Evolutionary conservation across 2,113 vertebrate genomes (phyloP).

Genomic region (Corynorhinus townsendii): DNA sequence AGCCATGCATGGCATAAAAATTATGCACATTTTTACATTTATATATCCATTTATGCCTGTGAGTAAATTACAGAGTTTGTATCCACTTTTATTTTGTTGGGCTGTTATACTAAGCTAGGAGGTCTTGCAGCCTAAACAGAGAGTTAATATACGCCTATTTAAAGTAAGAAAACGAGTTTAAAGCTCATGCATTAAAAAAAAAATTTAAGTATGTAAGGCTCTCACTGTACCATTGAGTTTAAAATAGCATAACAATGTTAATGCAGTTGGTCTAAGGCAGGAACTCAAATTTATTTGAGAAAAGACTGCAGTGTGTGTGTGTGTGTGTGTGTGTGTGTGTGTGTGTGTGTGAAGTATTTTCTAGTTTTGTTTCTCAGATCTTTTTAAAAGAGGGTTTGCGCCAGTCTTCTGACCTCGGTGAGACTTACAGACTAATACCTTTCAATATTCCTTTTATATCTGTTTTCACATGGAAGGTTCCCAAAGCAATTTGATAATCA

Average conservation of each 20-base stretch:
- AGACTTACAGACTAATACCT: constrained; percentile 47
- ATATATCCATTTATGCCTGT: constrained; percentile 68
- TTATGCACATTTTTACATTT: constrained; percentile 69
- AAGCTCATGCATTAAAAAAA: constrained; percentile 44
- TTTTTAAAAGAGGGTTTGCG: constrained; percentile 10
- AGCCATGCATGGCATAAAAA: constrained; percentile 69
- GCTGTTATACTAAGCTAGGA: constrained; percentile 65
- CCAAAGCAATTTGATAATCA: constrained; percentile 63
- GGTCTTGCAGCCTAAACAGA: constrained; percentile 33
- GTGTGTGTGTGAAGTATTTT: neutral
- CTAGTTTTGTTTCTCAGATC: constrained; percentile 50
- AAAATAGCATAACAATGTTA: constrained; percentile 58
- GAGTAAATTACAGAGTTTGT: constrained; percentile 73
- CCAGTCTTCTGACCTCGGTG: constrained; percentile 35
- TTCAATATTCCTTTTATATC: constrained; percentile 55
- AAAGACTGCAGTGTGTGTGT: constrained; percentile 3
- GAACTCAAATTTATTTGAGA: constrained; percentile 47
- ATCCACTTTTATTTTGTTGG: constrained; percentile 57
- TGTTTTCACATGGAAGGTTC: constrained; percentile 36
- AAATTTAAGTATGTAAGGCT: constrained; percentile 49
- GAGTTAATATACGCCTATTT: constrained; percentile 60
- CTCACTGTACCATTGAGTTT: constrained; percentile 63
- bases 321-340: neutral
- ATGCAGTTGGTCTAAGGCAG: neutral
- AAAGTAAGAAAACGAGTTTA: constrained; percentile 61